phyloP scores from a whole-genome alignment of 1,140 invertebrate genomes.

The Hycleus phaleratus region DNA sequence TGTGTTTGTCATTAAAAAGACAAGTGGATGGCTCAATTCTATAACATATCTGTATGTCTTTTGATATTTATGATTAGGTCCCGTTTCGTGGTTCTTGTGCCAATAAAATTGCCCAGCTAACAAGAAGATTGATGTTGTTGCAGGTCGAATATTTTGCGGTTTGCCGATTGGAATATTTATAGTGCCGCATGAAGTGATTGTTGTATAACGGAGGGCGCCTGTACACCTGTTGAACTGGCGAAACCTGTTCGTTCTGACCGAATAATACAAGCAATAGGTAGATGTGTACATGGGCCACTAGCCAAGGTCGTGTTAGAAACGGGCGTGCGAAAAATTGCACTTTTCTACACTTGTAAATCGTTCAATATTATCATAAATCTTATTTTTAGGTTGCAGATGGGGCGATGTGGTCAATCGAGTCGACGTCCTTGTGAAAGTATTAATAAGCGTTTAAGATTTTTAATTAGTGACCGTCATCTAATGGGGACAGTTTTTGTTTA shows the following conservation, averaged over 20 bases:
- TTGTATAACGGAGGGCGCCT: slow-evolving; percentile 22
- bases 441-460: not conserved
- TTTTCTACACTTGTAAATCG: too few species aligned
- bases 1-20: too few species aligned
- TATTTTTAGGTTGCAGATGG: not conserved
- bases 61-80: too few species aligned
- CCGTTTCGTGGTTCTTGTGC: not conserved
- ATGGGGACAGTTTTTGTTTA: slow-evolving; percentile 16
- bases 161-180: slow-evolving; percentile 12
- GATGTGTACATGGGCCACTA: slow-evolving; percentile 6
- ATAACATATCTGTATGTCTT: too few species aligned
- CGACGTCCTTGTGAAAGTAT: slow-evolving; percentile 3
- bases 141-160: not conserved
- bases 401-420: slow-evolving; percentile 1
- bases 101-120: not conserved
- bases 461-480: slow-evolving; percentile 15
- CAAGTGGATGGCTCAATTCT: too few species aligned
- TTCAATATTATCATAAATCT: too few species aligned
- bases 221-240: slow-evolving; percentile 32
- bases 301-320: slow-evolving; percentile 17
- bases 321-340: too few species aligned
- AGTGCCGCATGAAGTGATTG: slow-evolving; percentile 17
- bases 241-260: slow-evolving; percentile 27
- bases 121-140: slow-evolving; percentile 3
- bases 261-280: slow-evolving; percentile 26